These are phyloP conservation scores for Drosophila prolongata DNA, from an alignment of 2,888 invertebrate species.

Conservation along the genomic window DNA sequence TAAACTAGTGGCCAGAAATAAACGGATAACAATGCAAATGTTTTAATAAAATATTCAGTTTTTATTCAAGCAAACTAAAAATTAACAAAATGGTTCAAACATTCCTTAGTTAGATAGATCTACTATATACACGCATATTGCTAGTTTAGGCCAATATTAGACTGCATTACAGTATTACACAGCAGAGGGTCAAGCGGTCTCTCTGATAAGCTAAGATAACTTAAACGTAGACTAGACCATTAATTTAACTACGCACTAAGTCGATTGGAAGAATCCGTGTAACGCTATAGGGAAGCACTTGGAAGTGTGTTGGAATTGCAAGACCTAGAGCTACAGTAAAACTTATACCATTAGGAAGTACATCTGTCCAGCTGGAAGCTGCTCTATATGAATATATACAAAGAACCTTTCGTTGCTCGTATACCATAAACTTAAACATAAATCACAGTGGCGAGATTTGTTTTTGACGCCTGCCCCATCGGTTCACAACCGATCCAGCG, in stretches of 20 bases:
- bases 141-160: conserved; percentile 40
- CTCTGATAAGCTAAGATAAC: conserved; percentile 33
- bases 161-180: conserved; percentile 38
- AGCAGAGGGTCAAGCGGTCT: conserved; percentile 33
- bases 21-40: neutral
- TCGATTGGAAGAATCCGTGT: conserved; percentile 35
- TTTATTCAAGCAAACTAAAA: conserved; percentile 76
- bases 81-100: conserved; percentile 71
- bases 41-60: conserved; percentile 46
- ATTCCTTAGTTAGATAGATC: conserved; percentile 32
- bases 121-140: conserved; percentile 37
- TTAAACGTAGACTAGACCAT: conserved; percentile 75
- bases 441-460: conserved; percentile 79
- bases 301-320: conserved; percentile 72
- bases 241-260: conserved; percentile 65
- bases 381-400: conserved; percentile 48
- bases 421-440: conserved; percentile 62
- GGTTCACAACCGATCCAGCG: conserved; percentile 63
- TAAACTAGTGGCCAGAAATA: neutral
- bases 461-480: conserved; percentile 61
- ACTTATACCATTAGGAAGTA: conserved; percentile 69
- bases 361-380: conserved; percentile 55
- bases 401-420: conserved; percentile 46
- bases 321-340: conserved; percentile 32
- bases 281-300: conserved; percentile 71